These are phyloP conservation scores for Ciona savignyi DNA, from an alignment of 23 tunicate species.

Conservation along the genomic window DNA sequence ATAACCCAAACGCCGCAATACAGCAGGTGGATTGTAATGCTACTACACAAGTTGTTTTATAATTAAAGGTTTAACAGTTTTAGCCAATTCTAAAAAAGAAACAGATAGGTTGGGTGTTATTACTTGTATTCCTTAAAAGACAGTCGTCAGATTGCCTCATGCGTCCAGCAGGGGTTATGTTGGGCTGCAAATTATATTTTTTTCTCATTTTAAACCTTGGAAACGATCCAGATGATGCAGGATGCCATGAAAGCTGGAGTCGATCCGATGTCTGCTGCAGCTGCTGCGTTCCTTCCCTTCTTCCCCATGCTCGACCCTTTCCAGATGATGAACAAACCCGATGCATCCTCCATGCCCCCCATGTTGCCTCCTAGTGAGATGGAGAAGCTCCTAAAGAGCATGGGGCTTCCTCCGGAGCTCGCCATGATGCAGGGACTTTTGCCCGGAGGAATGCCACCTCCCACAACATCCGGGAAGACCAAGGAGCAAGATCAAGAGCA, in stretches of 20 bases:
- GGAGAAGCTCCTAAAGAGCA: slow-evolving; percentile 66
- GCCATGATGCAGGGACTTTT: slow-evolving; percentile 38
- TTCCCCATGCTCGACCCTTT: slow-evolving; percentile 60
- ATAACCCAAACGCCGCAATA: background rate
- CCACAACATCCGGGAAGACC: background rate
- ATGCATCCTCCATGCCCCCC: slow-evolving; percentile 9
- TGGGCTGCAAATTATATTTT: too few relatives aligned
- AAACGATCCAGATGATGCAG: slow-evolving; percentile 38
- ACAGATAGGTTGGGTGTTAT: too few relatives aligned
- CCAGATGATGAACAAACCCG: slow-evolving; percentile 47
- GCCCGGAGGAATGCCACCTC: slow-evolving; percentile 37
- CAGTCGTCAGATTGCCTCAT: background rate
- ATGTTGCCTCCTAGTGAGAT: slow-evolving; percentile 35
- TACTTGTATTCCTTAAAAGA: too few relatives aligned
- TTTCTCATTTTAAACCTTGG: slow-evolving; percentile 25
- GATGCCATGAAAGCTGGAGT: slow-evolving; percentile 60
- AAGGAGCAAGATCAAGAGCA: background rate
- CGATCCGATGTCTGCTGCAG: slow-evolving; percentile 61
- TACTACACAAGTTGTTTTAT: too few relatives aligned
- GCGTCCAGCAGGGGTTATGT: background rate
- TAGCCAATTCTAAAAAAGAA: too few relatives aligned
- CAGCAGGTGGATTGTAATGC: too few relatives aligned
- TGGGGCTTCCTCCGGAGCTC: slow-evolving; percentile 66
- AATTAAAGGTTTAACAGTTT: too few relatives aligned
- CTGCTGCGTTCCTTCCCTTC: slow-evolving; percentile 48